Base-by-base conservation (phyloP, 2,113 vertebrate genomes). In the Alaudala cheleensis region DNA sequence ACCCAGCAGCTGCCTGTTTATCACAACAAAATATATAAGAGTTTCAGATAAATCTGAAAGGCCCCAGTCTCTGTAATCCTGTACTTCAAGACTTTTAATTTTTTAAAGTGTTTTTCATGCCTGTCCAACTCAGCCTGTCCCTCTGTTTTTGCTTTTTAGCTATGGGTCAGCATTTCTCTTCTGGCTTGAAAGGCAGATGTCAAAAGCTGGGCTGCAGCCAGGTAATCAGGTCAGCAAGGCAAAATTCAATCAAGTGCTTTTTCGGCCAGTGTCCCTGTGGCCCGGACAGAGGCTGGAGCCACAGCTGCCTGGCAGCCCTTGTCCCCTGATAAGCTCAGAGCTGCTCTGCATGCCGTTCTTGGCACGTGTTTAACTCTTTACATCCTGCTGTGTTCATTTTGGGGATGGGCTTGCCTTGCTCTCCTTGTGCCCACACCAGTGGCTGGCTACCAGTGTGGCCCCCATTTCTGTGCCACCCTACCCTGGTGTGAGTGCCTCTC, bases 221-320 rank as follows among this genome's bases (percentile, higher is more conserved):
- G 77, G 47, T 86, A 66, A 54, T 81, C 65, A 37, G 80, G 92
- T 78, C 92, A 92, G 34, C 0, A 5, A 92, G 53, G 83, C 57
- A 91, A 91, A 92, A 95, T 45, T 61, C 77, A 81, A 74, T 74
- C 83, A 23, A 76, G 10, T 60, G 28, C 2, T 60, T 66, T 72
- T 57, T 81, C 0, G 1, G 44, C 39, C 94, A 37, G 70, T 76
- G 94, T 89, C 73, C 64, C 86, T 64, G 9, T 56, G 82, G 33
- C 76, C 77, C 0, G 0, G 54, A n/a, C 11, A 67, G 49, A 23
- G 2, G 7, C 65, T 0, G 1, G 24, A 95, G 42, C 42, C 31
- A 16, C 58, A 45, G 45, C 76, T 91, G 62, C 45, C 66, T 44
- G 62, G 53, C 53, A 83, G 67, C 13, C 84, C 45, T 57, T 25